Base-by-base conservation (phyloP, 2,888 invertebrate species). In the Scaptomyza parva region DNA sequence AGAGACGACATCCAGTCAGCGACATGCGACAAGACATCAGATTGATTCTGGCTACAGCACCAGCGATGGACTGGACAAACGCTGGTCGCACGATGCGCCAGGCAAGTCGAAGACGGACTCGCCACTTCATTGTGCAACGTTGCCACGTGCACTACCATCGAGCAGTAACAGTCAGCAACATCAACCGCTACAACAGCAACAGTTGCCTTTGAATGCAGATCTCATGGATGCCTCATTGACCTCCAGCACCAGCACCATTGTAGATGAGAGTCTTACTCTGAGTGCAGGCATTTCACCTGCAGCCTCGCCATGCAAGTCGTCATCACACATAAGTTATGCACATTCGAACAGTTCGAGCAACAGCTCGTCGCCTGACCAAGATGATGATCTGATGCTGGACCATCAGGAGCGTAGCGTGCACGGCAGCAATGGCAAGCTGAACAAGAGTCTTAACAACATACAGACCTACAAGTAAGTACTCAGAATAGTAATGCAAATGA, bases 1-100 rank as follows among this genome's bases (percentile, higher is more conserved):
- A 58, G 91, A 91, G 41, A 79, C 89, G 28, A 35, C 76, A 30
- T 62, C 75, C 30, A 78, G 60, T 24, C 82, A 86, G 30, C 86
- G 89, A 40, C 82, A 88, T 63, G 82, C 81, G 43, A 78, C 80
- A 22, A 84, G 94, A 65, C 96, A 96, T 91, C 96, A 96, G 55
- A 95, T 96, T 18, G 97, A 98, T 91, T 97, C 97, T 70, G 97
- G 97, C 0, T 97, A 97, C 92, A 96, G 96, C 91, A 97, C 97
- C 7, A 95, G 95, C 80, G 97, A 97, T 91, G 95, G 96, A 0
- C 93, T 95, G 47, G 96, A 96, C 81, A 96, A 96, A 90, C 93
- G 96, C 86, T 96, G 96, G 96, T 96, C 96, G n/a, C 96, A 96
- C 91, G 96, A 96, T 93, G 92, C 78, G 60, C 89, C 89, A 40